Base-by-base conservation (phyloP, 1,140 invertebrate genomes). In the Cydia fagiglandana region DNA sequence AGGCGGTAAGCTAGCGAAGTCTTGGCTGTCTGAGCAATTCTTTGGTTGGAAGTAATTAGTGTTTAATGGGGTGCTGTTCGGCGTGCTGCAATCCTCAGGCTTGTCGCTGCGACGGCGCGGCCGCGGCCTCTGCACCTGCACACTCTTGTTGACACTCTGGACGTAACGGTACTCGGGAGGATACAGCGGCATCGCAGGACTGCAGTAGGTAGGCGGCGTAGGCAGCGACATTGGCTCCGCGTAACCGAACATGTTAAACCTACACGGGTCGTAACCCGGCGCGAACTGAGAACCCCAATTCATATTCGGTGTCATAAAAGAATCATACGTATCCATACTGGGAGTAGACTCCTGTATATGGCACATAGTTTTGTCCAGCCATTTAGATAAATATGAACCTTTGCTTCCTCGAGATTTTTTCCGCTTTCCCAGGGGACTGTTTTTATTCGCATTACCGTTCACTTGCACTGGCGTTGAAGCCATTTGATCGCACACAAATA, bases 301-400 rank as follows among this genome's bases (percentile, higher is more conserved):
- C 75, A 86, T 79, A 79, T 83, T 86, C 6, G 86, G 81, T 79
- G 81, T 83, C 24, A 84, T 76, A 77, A 77, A 90, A 4, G 85
- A 80, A 79, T 91, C 90, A 73, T 88, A 90, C 6, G 84, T 83
- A 28, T 91, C 88, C 75, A 88, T 84, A 79, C 79, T 89, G 13
- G 85, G 84, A 17, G 86, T 84, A 3, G 87, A 75, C 47, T 90
- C 88, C 77, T 90, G 86, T 73, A 91, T 83, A 70, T 91, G 89
- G 66, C 84, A 83, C 83, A 90, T 87, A 45, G 86, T 87, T 84
- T 89, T 91, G 61, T 93, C 90, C 17, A 93, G 79, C 91, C 91
- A 93, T 84, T 91, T 93, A 2, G 88, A 84, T 30, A 93, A 80
- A 75, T 90, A 91, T 38, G 88, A 89, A 70, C 84, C 84, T 81